These are phyloP conservation scores for Corynorhinus townsendii DNA, from an alignment of 2,113 vertebrate species.

Conservation along the genomic window DNA sequence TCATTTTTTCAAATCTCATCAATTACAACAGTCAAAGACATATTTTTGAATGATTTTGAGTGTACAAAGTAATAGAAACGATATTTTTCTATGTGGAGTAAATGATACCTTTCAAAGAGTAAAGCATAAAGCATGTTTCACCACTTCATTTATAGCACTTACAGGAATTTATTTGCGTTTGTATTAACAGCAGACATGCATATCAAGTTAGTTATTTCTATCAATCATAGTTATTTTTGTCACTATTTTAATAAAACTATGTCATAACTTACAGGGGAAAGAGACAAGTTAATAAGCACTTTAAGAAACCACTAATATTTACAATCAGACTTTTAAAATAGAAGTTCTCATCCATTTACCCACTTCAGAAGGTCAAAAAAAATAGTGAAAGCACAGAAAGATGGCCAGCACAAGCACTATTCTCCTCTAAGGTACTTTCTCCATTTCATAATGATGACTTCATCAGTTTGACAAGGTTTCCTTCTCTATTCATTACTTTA, in stretches of 20 bases:
- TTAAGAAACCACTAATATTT: conserved; percentile 44
- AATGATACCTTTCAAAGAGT: conserved; percentile 47
- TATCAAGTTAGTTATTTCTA: conserved; percentile 45
- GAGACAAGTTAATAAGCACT: conserved; percentile 46
- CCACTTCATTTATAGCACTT: conserved; percentile 49
- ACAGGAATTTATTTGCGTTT: conserved; percentile 48
- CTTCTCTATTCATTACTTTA: neutral
- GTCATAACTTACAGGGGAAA: conserved; percentile 31
- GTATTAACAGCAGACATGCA: conserved; percentile 48
- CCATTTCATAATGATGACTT: neutral
- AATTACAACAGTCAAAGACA: neutral
- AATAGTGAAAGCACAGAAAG: neutral
- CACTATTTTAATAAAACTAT: conserved; percentile 48
- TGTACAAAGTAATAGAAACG: conserved; percentile 27
- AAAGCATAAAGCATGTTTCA: conserved; percentile 25
- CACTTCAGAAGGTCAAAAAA: neutral
- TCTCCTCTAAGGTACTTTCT: neutral
- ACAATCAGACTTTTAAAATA: conserved; percentile 36
- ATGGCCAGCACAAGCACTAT: neutral
- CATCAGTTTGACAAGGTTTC: neutral
- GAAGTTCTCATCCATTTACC: conserved; percentile 16
- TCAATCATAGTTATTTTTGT: conserved; percentile 50
- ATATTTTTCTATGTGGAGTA: conserved; percentile 28
- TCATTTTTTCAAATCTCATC: conserved; percentile 48
- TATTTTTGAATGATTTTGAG: conserved; percentile 31